These are phyloP conservation scores for Neodiprion virginianus DNA, from an alignment of 1,140 invertebrate species.

Conservation along the genomic window DNA sequence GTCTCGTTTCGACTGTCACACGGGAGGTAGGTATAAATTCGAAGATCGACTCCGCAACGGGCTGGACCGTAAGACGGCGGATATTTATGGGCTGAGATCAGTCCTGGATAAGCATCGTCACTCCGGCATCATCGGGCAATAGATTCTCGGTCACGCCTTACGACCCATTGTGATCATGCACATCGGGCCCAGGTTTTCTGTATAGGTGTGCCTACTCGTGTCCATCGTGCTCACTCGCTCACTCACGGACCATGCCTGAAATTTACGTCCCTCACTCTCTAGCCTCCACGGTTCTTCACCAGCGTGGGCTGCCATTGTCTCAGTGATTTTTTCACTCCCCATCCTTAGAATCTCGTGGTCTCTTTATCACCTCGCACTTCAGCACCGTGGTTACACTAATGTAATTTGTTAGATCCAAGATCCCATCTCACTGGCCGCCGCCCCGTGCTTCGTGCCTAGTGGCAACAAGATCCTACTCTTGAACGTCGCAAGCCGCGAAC, in stretches of 20 bases:
- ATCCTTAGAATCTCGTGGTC: too few species aligned
- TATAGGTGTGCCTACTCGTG: too few species aligned
- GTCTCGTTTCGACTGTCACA: too few species aligned
- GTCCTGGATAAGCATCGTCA: not conserved
- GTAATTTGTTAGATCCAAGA: conserved; percentile 3
- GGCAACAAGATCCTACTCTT: not conserved
- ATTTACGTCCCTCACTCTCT: too few species aligned
- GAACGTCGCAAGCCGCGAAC: not conserved
- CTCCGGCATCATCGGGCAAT: conserved; percentile 1
- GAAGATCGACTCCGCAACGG: not conserved
- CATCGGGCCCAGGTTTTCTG: too few species aligned
- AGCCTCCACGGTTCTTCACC: not conserved
- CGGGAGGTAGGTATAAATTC: not conserved
- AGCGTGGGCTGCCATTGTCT: not conserved
- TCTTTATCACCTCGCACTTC: conserved; percentile 2
- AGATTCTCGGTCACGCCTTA: conserved; percentile 3
- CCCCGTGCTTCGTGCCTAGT: not conserved
- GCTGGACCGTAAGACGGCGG: not conserved
- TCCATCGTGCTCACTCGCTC: too few species aligned
- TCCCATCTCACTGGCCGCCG: not conserved
- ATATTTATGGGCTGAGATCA: not conserved
- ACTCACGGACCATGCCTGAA: too few species aligned
- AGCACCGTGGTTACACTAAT: not conserved
- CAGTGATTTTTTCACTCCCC: not conserved
- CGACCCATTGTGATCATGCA: not conserved